Conservation (phyloP, 53 echinoderm and acorn worm species). For the Temnopleurus reevesii region DNA sequence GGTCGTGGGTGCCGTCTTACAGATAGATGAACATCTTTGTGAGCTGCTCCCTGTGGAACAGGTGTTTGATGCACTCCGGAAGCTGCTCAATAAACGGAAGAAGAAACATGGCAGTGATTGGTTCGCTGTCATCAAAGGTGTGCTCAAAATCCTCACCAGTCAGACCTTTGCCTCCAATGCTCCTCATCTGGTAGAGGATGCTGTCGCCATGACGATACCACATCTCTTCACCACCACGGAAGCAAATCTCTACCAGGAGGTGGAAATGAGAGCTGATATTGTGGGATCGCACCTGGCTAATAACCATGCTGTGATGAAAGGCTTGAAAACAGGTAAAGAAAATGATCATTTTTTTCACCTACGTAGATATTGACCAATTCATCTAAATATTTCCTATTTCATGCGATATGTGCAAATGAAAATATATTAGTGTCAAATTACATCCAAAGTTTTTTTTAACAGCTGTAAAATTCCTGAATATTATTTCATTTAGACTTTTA, state of each 20-base stretch:
- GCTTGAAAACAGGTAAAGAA: conserved; percentile 49
- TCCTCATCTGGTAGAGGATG: conserved; percentile 32
- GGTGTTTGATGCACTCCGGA: conserved; percentile 64
- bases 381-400: background rate
- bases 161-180: conserved; percentile 22
- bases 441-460: no score
- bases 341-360: background rate
- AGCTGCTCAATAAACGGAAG: conserved; percentile 66
- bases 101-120: conserved; percentile 62
- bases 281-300: conserved; percentile 47
- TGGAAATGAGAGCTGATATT: conserved; percentile 46
- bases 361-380: background rate
- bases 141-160: conserved; percentile 61
- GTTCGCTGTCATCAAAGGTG: conserved; percentile 48
- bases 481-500: background rate
- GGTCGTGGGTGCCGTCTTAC: conserved; percentile 73
- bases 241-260: conserved; percentile 39
- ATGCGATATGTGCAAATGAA: no score
- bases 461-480: background rate
- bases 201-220: conserved; percentile 66
- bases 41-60: conserved; percentile 63
- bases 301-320: conserved; percentile 52
- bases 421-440: no score
- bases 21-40: conserved; percentile 68
- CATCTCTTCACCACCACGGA: conserved; percentile 63